Evolutionary conservation across 1,140 invertebrate genomes (phyloP).

Genomic region (Caenorhabditis remanei): DNA sequence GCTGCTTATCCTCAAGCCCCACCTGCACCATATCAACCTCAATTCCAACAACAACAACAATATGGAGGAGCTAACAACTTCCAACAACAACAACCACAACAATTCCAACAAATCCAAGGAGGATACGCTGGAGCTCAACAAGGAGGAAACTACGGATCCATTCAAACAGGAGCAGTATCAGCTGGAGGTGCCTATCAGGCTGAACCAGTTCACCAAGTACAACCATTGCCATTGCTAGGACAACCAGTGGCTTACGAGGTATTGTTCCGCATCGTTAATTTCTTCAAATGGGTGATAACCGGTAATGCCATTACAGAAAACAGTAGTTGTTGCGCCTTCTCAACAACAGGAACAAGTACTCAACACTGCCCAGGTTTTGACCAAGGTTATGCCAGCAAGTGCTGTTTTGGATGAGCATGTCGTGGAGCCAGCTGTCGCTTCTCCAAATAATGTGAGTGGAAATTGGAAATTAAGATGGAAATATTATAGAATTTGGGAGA

Average conservation of each 20-base stretch:
- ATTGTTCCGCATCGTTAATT: slow-evolving; percentile 37
- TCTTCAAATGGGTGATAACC: slow-evolving; percentile 33
- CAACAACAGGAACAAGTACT: slow-evolving; percentile 41
- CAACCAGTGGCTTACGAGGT: slow-evolving; percentile 44
- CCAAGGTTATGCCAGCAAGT: slow-evolving; percentile 48
- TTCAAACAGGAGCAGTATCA: slow-evolving; percentile 33
- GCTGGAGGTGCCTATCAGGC: slow-evolving; percentile 29
- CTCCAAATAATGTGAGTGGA: slow-evolving; percentile 1
- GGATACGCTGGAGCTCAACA: slow-evolving; percentile 6
- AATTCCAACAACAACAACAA: neutral
- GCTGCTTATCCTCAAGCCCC: slow-evolving; percentile 35
- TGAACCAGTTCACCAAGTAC: slow-evolving; percentile 25
- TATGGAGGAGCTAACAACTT: neutral
- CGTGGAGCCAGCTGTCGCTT: slow-evolving; percentile 7
- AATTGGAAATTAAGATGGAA: neutral
- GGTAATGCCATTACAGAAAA: slow-evolving; percentile 25
- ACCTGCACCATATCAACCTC: slow-evolving; percentile 3
- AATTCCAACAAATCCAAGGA: slow-evolving; percentile 18
- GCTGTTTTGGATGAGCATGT: slow-evolving; percentile 38
- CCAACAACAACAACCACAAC: slow-evolving; percentile 9
- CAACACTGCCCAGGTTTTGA: slow-evolving; percentile 34
- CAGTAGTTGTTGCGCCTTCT: slow-evolving; percentile 3
- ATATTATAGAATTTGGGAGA: neutral
- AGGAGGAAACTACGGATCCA: neutral
- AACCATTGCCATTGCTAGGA: slow-evolving; percentile 46